phyloP scores from a whole-genome alignment of 2,888 invertebrate genomes.

The Cheilosia scutellata region DNA sequence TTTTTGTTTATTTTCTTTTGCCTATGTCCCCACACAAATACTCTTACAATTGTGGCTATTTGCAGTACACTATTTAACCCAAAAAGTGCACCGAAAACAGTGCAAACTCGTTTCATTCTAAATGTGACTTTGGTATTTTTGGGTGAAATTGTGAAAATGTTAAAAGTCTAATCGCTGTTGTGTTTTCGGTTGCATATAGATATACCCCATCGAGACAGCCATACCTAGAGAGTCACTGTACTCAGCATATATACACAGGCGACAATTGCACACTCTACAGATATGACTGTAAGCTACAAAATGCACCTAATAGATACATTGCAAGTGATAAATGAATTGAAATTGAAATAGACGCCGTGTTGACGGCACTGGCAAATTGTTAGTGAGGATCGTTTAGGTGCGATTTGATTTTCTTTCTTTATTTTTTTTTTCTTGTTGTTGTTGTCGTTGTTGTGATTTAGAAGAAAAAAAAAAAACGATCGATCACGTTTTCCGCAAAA shows the following conservation, averaged over 20 bases:
- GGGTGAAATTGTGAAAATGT: constrained; percentile 71
- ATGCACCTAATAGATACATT: constrained; percentile 74
- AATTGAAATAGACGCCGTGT: constrained; percentile 76
- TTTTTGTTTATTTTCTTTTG: constrained; percentile 3
- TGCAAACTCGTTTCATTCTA: constrained; percentile 64
- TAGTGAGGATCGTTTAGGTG: constrained; percentile 75
- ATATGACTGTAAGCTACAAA: constrained; percentile 50
- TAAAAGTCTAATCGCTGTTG: constrained; percentile 73
- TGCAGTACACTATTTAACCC: constrained; percentile 52
- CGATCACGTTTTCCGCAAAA: constrained; percentile 77
- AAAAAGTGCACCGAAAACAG: constrained; percentile 45
- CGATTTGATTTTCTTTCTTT: constrained; percentile 57
- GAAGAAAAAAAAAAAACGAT: constrained; percentile 58
- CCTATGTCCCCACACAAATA: constrained; percentile 11
- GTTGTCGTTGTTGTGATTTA: constrained; percentile 51
- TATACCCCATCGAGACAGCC: constrained; percentile 7
- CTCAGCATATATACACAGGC: constrained; percentile 35
- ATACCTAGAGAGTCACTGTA: background rate
- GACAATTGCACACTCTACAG: constrained; percentile 36
- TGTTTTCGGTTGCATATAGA: constrained; percentile 23
- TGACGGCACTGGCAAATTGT: constrained; percentile 76
- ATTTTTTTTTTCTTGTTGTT: constrained; percentile 17
- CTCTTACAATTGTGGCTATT: constrained; percentile 44
- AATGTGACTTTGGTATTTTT: constrained; percentile 71
- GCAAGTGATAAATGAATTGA: constrained; percentile 76